A percentile compares a stretch with the other conserved stretches of the same genome.
phyloP scores from a whole-genome alignment of 2,797 vertebrate genomes.

The Parauchenoglanis ngamensis region DNA sequence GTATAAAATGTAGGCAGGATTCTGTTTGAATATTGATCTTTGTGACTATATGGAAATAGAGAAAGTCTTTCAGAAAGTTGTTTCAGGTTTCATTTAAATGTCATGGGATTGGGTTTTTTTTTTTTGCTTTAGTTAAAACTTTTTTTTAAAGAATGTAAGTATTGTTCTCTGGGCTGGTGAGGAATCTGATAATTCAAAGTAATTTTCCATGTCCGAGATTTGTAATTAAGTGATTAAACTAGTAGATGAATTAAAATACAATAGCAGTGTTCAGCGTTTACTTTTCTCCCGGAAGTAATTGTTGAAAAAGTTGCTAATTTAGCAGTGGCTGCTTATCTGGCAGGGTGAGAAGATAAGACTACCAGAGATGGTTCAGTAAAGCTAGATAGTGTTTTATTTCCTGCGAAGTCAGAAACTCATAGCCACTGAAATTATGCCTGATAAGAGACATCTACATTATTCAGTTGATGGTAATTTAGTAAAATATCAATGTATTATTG shows the following conservation, averaged over 20 bases:
- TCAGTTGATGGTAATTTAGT: not conserved
- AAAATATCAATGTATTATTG: slow-evolving; percentile 6
- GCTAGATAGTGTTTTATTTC: not conserved
- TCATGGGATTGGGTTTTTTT: not conserved
- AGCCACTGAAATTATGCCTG: not conserved
- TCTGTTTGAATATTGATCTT: not conserved
- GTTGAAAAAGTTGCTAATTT: slow-evolving; percentile 9
- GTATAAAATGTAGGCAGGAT: not conserved
- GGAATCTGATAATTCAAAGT: slow-evolving; percentile 4
- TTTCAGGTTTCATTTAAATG: not conserved
- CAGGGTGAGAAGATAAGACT: slow-evolving; percentile 14
- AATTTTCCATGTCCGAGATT: not conserved
- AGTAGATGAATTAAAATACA: not conserved
- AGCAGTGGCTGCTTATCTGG: slow-evolving; percentile 15
- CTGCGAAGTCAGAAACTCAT: slow-evolving; percentile 4
- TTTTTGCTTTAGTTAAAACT: not conserved
- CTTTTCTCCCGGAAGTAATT: not conserved
- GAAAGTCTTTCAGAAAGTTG: not conserved
- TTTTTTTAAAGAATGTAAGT: not conserved
- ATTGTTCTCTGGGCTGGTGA: not conserved
- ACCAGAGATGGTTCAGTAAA: not conserved
- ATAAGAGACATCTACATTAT: slow-evolving; percentile 1
- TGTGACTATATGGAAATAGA: not conserved
- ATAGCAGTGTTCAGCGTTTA: not conserved
- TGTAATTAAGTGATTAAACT: slow-evolving; percentile 8